Base-by-base conservation (phyloP, 2,797 vertebrate genomes). In the Hephaestus fuliginosus region DNA sequence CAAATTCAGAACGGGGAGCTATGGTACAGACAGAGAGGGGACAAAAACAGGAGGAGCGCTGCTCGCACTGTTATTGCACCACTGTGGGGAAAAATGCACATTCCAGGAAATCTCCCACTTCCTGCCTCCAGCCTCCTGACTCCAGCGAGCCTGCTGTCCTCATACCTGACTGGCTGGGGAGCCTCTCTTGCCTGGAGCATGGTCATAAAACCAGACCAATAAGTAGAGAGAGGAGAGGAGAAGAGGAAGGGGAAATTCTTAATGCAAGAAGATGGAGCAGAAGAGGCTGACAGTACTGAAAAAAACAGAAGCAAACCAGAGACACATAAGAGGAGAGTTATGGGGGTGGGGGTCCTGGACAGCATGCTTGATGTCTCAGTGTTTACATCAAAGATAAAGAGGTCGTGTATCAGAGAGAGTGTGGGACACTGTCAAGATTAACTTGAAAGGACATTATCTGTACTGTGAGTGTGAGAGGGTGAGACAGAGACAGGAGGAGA, bases 101-200 rank as follows among this genome's bases (percentile, higher is more conserved):
- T 96, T 96, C 96, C 95, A 96, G 95, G 96, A 96, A 96, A 96
- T 95, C 93, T 95, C 94, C 95, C 91, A 88, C 94, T 95, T 96
- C 96, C 96, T 96, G 95, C 87, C 92, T 89, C 81, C 87, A 90
- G 91, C 91, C 91, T 93, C 84, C 88, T 74, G 91, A 93, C 93
- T 96, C 90, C 91, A 91, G 81, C 14, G 2, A 82, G 89, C 86
- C 91, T 80, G 85, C 81, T 89, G 86, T 90, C 93, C 91, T 93
- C 88, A 81, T 94, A 95, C 93, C 93, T 94, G 93, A 94, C 84
- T 84, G 81, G 78, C 85, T 81, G 58, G 49, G 74, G 78, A 85
- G 70, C 63, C 83, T 83, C 77, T 84, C 64, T 67, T 68, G 79
- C 76, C 78, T 55, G 57, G 39, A 87, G 78, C 53, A 28, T 4